Evolutionary conservation across 2,888 invertebrate genomes (phyloP).

Genomic region (Kuschelorhynchus macadamiae): DNA sequence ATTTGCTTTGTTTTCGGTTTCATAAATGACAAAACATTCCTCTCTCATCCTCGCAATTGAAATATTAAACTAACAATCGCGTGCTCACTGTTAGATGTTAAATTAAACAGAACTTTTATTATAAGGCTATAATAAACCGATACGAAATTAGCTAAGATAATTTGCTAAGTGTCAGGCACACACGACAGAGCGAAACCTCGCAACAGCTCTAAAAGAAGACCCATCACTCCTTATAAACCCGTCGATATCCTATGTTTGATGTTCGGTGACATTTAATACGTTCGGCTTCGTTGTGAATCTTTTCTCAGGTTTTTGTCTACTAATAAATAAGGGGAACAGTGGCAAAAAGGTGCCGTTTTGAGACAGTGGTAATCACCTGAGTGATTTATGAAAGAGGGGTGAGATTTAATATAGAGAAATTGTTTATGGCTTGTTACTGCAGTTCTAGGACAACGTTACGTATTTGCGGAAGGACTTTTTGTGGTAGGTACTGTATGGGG

Average conservation of each 20-base stretch:
- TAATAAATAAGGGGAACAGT: conserved; percentile 27
- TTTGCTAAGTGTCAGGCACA: too few relatives aligned
- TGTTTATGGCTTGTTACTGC: neutral
- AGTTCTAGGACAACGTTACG: too few relatives aligned
- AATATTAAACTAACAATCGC: too few relatives aligned
- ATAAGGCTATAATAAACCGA: too few relatives aligned
- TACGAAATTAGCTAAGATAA: too few relatives aligned
- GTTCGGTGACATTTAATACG: conserved; percentile 30
- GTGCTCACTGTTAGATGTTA: too few relatives aligned
- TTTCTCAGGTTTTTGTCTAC: conserved; percentile 21
- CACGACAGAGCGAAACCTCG: conserved; percentile 16
- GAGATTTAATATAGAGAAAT: conserved; percentile 17
- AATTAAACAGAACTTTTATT: too few relatives aligned
- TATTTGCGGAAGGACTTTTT: too few relatives aligned
- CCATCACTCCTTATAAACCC: conserved; percentile 21
- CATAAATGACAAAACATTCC: too few relatives aligned
- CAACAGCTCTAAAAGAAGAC: conserved; percentile 17
- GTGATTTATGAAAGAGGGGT: conserved; percentile 14
- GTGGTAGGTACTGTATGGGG: too few relatives aligned
- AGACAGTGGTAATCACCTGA: conserved; percentile 29
- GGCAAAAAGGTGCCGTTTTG: conserved; percentile 31
- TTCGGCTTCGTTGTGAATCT: conserved; percentile 21
- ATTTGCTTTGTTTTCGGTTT: too few relatives aligned
- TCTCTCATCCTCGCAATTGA: too few relatives aligned
- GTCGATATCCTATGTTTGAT: conserved; percentile 21